Evolutionary conservation across 2,888 invertebrate species (phyloP), one percentile per base, ranked within the genome.

Genomic region (Psylliodes chrysocephalus): DNA sequence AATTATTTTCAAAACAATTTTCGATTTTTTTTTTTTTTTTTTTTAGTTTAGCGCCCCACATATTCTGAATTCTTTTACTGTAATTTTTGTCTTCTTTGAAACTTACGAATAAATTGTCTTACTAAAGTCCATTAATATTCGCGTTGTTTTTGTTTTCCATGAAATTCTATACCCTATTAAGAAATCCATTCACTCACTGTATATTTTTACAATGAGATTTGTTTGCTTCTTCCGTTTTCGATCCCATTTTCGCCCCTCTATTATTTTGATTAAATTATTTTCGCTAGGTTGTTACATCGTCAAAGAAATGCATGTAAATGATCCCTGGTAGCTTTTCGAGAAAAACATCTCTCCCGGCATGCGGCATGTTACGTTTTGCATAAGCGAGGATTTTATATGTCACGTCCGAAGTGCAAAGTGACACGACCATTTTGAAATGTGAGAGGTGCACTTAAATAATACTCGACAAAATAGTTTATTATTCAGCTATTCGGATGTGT

Each of bases 371-470:
- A 46, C 46, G 46, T 46, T 46, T 46, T 25, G 46, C 22, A 46
- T 14, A 12, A 46, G 22, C 46, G 46, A 46, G 46, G 46, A 46
- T 46, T 46, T 46, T 46, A 46, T 22, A 46, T 14, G 22, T 46
- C 46, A 46, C 46, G 46, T 46, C 46, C 46, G 46, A 46, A 46
- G 46, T 46, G 46, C 46, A 46, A 46, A 46, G 46, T 46, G 46
- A 46, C 46, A 53, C 46, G 22, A 53, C 60, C 46, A 33, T 60
- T 59, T 51, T 53, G 53, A 53, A 44, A 53, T 60, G 53, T 46
- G 53, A 60, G 53, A 60, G 40, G 30, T 22, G 42, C 60, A 35
- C 44, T 46, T 46, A 53, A 46, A 60, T 60, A 60, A 60, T 60
- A 53, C 25, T 60, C 44, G 35, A 19, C 42, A 44, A 55, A 55